Conservation (phyloP, 2,113 vertebrate genomes). For the Psilopogon haemacephalus region DNA sequence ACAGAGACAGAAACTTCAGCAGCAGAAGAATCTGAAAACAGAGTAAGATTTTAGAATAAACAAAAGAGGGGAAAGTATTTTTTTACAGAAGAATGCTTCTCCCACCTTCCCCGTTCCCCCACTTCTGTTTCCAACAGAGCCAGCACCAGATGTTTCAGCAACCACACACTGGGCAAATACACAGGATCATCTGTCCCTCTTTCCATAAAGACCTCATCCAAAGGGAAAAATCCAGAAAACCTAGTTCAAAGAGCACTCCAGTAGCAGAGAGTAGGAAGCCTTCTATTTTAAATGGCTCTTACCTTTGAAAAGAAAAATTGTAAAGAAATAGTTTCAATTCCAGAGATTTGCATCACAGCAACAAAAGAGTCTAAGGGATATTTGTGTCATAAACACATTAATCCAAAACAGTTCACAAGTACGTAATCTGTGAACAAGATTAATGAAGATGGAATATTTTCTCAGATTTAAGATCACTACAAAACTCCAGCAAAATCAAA, state of each 20-base stretch:
- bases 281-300: not conserved
- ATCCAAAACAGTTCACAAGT: not conserved
- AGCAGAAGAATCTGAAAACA: not conserved
- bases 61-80: not conserved
- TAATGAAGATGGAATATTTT: not conserved
- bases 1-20: not conserved
- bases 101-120: not conserved
- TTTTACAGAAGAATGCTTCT: slow-evolving; percentile 2
- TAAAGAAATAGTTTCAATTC: not conserved
- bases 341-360: not conserved
- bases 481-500: not conserved
- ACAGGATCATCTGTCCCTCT: slow-evolving; percentile 9
- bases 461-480: not conserved
- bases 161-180: slow-evolving; percentile 10
- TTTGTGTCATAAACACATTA: not conserved
- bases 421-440: not conserved
- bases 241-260: not conserved
- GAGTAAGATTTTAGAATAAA: slow-evolving; percentile 2
- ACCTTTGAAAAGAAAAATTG: not conserved
- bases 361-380: not conserved
- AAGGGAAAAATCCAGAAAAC: not conserved
- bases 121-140: not conserved
- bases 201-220: slow-evolving; percentile 9
- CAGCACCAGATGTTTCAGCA: slow-evolving; percentile 48
- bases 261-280: slow-evolving; percentile 16